Percentiles rank a stretch among this genome's conserved stretches.
phyloP scores from a whole-genome alignment of 2,113 vertebrate genomes.

The Ursus arctos region DNA sequence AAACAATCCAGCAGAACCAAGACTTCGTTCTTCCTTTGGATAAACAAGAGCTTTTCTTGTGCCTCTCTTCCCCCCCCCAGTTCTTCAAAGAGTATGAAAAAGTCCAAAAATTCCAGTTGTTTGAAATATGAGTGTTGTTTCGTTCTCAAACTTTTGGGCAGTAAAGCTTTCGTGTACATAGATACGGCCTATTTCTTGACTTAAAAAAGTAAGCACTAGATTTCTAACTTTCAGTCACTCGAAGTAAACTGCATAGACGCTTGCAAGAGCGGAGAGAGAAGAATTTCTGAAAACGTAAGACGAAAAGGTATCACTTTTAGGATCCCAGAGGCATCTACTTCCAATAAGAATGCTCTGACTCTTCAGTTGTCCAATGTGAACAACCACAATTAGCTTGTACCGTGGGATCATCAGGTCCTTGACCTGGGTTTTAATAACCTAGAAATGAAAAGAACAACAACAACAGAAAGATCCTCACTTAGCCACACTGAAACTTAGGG shows the following conservation, averaged over 20 bases:
- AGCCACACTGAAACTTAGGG: background rate
- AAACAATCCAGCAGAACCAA: background rate
- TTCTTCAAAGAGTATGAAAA: background rate
- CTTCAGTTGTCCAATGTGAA: constrained; percentile 91
- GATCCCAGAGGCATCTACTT: constrained; percentile 95
- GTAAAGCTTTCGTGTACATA: background rate
- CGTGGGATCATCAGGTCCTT: constrained; percentile 93
- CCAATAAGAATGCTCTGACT: constrained; percentile 91
- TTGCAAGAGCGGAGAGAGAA: constrained; percentile 93
- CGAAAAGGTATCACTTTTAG: constrained; percentile 88
- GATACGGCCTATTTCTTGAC: background rate
- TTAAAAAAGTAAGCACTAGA: background rate
- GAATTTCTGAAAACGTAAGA: constrained; percentile 92
- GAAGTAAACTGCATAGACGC: constrained; percentile 92
- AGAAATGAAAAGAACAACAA: constrained; percentile 17
- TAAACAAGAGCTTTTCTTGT: background rate
- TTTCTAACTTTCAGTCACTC: constrained; percentile 86
- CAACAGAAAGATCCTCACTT: accelerated
- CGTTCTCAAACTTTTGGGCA: background rate
- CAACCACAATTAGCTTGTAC: constrained; percentile 93
- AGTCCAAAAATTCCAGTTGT: background rate
- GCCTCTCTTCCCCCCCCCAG: background rate
- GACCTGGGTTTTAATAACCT: constrained; percentile 92
- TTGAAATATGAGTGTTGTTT: constrained; percentile 29
- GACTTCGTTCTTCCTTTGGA: background rate